Conservation (phyloP, 2,888 invertebrate species). For the Leptarthrus brevirostris region DNA sequence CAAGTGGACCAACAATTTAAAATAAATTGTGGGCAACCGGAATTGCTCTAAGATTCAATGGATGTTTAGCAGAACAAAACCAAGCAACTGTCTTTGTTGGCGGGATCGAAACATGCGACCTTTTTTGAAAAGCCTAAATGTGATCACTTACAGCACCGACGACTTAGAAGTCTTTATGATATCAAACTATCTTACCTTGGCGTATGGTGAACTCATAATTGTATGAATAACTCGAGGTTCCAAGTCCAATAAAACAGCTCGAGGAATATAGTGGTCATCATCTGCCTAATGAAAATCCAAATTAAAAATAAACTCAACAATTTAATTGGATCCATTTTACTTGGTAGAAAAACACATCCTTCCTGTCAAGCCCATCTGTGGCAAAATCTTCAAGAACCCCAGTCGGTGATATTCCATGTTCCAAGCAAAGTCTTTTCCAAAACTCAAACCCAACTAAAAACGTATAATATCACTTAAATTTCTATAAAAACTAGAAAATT, state of each 20-base stretch:
- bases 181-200: slow-evolving; percentile 77
- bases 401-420: slow-evolving; percentile 97
- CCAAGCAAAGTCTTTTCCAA: slow-evolving; percentile 97
- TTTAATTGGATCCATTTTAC: no score
- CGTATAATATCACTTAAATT: slow-evolving; percentile 57
- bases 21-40: no score
- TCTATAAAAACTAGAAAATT: no score
- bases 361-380: slow-evolving; percentile 92
- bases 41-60: no score
- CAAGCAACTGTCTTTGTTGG: no score
- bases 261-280: slow-evolving; percentile 98
- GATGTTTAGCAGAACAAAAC: no score
- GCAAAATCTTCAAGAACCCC: slow-evolving; percentile 91
- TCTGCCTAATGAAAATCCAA: slow-evolving; percentile 75
- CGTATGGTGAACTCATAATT: slow-evolving; percentile 94
- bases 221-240: slow-evolving; percentile 98
- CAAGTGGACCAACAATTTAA: no score
- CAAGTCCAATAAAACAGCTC: slow-evolving; percentile 94
- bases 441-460: slow-evolving; percentile 94
- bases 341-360: slow-evolving; percentile 99
- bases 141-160: no score
- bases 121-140: no score
- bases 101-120: no score
- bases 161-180: no score
- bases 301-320: no score